Evolutionary conservation across 2,113 vertebrate species (phyloP).

Genomic region (Pseudolaguvia tuberculata): DNA sequence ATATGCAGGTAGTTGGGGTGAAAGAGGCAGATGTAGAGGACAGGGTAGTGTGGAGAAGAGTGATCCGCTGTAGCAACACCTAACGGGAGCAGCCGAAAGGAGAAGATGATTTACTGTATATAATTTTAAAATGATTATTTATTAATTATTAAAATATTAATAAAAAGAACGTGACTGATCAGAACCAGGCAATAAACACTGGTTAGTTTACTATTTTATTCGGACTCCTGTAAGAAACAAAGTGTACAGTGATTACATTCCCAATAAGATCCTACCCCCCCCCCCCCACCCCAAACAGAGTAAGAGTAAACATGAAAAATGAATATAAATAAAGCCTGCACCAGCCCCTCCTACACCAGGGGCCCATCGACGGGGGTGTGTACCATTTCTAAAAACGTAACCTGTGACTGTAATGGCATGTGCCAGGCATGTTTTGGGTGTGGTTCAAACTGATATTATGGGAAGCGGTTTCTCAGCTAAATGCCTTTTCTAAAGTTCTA

Average conservation of each 20-base stretch:
- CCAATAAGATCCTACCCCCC: conserved; percentile 1
- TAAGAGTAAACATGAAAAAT: not conserved
- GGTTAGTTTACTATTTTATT: too few relatives aligned
- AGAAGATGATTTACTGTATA: too few relatives aligned
- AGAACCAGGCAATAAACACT: too few relatives aligned
- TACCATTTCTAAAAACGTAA: conserved; percentile 34
- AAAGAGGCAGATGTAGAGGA: too few relatives aligned
- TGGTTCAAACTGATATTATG: conserved; percentile 3
- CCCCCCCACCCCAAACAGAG: not conserved
- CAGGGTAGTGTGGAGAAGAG: too few relatives aligned
- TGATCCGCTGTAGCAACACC: too few relatives aligned
- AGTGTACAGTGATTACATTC: conserved; percentile 6
- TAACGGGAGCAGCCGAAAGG: too few relatives aligned
- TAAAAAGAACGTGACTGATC: too few relatives aligned
- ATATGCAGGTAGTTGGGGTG: too few relatives aligned
- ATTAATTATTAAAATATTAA: too few relatives aligned
- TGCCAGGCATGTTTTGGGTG: not conserved
- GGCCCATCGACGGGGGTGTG: conserved; percentile 18
- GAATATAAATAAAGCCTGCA: conserved; percentile 28
- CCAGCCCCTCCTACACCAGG: conserved; percentile 25
- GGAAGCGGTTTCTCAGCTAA: not conserved
- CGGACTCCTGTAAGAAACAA: too few relatives aligned
- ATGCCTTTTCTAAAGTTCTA: not conserved
- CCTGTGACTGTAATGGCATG: not conserved
- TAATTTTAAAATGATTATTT: too few relatives aligned